Evolutionary conservation across 2,888 invertebrate species (phyloP), one percentile per base, ranked within the genome.

Genomic region (Prostheceraeus crozeri): DNA sequence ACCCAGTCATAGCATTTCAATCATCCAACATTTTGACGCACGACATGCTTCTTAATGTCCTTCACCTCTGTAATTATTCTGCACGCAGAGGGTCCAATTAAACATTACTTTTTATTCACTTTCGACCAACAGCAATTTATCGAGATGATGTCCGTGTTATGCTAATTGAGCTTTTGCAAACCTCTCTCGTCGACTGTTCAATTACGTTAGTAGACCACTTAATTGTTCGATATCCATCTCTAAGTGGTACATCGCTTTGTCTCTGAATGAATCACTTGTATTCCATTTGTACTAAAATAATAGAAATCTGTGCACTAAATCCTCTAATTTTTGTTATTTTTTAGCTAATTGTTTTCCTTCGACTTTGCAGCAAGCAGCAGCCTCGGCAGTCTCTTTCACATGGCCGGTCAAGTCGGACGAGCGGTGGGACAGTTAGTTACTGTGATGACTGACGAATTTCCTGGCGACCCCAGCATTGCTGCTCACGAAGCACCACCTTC

Each of bases 351-450:
- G 19, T 16, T 16, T 16, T 40, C 21, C 21, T 21, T 19, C n/a
- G 40, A 19, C 40, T 8, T 16, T 40, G 8, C 40, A 40, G 40
- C 21, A 23, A 40, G 40, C 40, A 40, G 46, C 19, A 35, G 35
- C 11, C 59, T 59, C 23, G 59, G 59, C 3, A 35, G 30, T n/a
- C 59, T 59, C 4, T 59, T 59, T 23, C 36, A 56, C 6, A 59
- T 59, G 59, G 59, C 59, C 1, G 59, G 59, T 19, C 59, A 59
- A 14, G 59, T 59, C 16, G 57, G 59, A 33, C 23, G 40, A 25
- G 59, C 59, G 3, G 57, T 59, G 8, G 59, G 59, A n/a, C 59
- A 59, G 33, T 30, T 59, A n/a, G 59, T 57, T 1, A 59, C 33
- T 25, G 57, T 59, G 10, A 59, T 59, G 59, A 57, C 53, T 19